Evolutionary conservation across 2,113 vertebrate genomes (phyloP).

Genomic region (Perognathus longimembris): DNA sequence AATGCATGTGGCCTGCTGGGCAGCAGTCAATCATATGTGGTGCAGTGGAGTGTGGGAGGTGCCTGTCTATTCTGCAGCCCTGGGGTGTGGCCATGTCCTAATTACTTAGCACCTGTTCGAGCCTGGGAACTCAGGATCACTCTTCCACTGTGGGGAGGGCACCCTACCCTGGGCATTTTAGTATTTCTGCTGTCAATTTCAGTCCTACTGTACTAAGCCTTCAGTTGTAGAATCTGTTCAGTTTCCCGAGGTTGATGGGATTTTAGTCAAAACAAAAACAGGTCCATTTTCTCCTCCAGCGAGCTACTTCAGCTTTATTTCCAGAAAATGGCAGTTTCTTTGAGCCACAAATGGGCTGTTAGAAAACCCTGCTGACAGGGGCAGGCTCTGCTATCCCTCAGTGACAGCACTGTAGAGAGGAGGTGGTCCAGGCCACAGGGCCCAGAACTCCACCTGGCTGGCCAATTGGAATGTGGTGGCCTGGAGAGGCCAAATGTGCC

Average conservation of each 20-base stretch:
- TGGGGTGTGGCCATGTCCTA: background rate
- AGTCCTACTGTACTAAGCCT: accelerated
- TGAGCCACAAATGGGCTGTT: constrained; percentile 34
- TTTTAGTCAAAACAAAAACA: background rate
- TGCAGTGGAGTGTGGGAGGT: background rate
- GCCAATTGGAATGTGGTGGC: accelerated
- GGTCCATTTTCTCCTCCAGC: background rate
- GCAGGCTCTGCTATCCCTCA: background rate
- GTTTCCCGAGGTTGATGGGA: background rate
- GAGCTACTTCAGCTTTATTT: background rate
- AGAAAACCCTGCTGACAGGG: background rate
- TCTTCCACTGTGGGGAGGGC: background rate
- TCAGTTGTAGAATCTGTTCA: background rate
- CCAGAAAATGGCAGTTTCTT: constrained; percentile 9
- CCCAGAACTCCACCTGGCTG: background rate
- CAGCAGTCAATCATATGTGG: background rate
- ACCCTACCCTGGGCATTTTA: background rate
- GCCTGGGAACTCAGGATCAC: background rate
- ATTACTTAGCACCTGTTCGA: accelerated
- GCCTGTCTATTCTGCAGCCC: background rate
- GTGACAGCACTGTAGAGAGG: constrained; percentile 11
- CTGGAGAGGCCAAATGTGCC: background rate
- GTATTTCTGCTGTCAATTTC: background rate
- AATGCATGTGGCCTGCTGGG: background rate
- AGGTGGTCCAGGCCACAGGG: background rate